phyloP scores from a whole-genome alignment of 2,797 vertebrate species.

The Yasuhikotakia modesta region DNA sequence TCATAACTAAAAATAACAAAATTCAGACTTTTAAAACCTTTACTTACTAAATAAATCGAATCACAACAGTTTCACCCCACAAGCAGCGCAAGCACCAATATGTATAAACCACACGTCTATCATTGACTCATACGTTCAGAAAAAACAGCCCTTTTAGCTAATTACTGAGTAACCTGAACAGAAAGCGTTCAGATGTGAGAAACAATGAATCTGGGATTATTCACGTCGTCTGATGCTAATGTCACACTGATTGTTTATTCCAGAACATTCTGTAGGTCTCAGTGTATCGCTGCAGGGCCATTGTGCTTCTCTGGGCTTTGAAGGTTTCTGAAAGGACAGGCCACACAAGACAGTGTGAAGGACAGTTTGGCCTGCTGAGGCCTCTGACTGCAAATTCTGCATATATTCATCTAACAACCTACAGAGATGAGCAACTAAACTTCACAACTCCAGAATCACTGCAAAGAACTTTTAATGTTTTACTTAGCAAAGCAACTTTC shows the following conservation, averaged over 20 bases:
- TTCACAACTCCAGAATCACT: conserved; percentile 77
- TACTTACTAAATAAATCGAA: conserved; percentile 50
- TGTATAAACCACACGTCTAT: conserved; percentile 68
- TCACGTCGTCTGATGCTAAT: conserved; percentile 30
- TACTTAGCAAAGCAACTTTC: conserved; percentile 70
- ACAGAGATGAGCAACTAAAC: conserved; percentile 80
- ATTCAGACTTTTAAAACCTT: background rate
- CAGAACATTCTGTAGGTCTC: conserved; percentile 76
- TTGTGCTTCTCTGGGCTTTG: conserved; percentile 79
- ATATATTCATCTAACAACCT: too few species aligned
- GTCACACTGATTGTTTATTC: conserved; percentile 75
- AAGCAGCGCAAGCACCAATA: conserved; percentile 49
- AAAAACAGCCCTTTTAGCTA: conserved; percentile 77
- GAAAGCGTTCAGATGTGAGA: conserved; percentile 80
- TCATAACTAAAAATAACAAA: too few species aligned
- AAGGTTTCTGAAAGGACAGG: conserved; percentile 83
- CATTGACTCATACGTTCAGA: conserved; percentile 72
- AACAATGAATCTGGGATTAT: conserved; percentile 78
- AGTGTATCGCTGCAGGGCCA: conserved; percentile 79
- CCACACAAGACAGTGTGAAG: conserved; percentile 81
- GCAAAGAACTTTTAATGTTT: too few species aligned
- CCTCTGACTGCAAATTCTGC: too few species aligned
- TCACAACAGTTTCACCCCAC: conserved; percentile 43
- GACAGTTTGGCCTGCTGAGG: conserved; percentile 75
- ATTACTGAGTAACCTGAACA: conserved; percentile 77